Evolutionary conservation across 2,888 invertebrate species (phyloP).

Genomic region (Leucophenga maculata): DNA sequence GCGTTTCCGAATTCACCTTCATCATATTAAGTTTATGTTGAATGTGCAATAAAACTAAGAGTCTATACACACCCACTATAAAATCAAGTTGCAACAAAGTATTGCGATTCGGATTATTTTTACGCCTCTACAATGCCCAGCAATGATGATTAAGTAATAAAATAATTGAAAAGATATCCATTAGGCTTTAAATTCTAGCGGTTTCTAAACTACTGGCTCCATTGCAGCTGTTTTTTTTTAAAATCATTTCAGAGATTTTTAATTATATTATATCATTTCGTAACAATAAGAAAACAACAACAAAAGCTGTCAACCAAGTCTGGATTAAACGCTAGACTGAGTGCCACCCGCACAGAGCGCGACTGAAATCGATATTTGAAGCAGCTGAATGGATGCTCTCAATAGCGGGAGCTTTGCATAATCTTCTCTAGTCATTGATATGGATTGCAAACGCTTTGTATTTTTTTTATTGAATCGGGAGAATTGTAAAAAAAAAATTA

Average conservation of each 20-base stretch:
- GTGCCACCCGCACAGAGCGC: constrained; percentile 15
- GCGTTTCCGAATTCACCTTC: too few species aligned
- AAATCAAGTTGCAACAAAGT: too few species aligned
- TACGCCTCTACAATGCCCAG: neutral
- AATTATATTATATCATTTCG: constrained; percentile 29
- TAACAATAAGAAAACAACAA: constrained; percentile 41
- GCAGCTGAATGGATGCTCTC: neutral
- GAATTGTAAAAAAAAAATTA: neutral
- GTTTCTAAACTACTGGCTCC: neutral
- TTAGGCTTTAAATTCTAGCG: neutral
- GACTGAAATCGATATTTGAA: constrained; percentile 43
- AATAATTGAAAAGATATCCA: neutral
- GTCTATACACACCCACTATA: too few species aligned
- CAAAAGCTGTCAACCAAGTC: constrained; percentile 48
- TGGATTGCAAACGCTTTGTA: constrained; percentile 4
- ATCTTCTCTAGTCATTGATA: constrained; percentile 29
- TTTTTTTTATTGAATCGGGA: neutral
- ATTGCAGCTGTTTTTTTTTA: too few species aligned
- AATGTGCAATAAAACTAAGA: too few species aligned
- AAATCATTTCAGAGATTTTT: neutral
- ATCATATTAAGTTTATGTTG: too few species aligned
- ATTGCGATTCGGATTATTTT: neutral
- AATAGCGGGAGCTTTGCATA: constrained; percentile 49
- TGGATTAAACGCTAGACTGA: constrained; percentile 48
- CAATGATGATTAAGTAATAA: neutral